phyloP scores from a whole-genome alignment of 2,888 invertebrate genomes.

The Kuschelorhynchus macadamiae region DNA sequence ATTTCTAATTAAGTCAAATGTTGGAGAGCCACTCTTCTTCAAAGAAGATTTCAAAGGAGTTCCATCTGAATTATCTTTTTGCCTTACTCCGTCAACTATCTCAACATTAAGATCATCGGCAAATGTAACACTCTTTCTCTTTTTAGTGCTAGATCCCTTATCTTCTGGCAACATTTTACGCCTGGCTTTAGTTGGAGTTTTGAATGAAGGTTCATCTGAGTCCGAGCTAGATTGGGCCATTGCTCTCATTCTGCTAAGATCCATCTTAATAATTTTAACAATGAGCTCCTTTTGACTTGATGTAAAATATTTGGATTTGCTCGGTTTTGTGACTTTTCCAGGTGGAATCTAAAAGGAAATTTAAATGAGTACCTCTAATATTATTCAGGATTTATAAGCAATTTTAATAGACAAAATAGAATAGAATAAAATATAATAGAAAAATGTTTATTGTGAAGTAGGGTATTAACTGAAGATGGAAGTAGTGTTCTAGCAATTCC shows the following conservation, averaged over 20 bases:
- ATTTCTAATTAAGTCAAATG: neutral
- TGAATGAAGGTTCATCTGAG: neutral
- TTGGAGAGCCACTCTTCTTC: constrained; percentile 3
- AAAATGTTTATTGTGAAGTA: no score
- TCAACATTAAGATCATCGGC: constrained; percentile 23
- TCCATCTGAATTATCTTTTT: neutral
- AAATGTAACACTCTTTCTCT: constrained; percentile 36
- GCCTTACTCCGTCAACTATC: neutral
- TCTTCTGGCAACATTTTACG: constrained; percentile 29
- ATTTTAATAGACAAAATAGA: no score
- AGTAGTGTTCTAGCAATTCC: no score
- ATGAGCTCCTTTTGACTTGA: constrained; percentile 15
- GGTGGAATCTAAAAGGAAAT: constrained; percentile 1
- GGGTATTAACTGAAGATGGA: no score
- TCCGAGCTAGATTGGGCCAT: neutral
- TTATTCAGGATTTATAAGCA: no score
- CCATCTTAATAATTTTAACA: constrained; percentile 15
- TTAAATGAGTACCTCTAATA: no score
- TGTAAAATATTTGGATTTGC: neutral
- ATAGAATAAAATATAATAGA: no score
- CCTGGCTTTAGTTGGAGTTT: constrained; percentile 36
- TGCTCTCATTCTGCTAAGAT: constrained; percentile 1
- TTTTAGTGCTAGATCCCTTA: constrained; percentile 11
- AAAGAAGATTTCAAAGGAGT: constrained; percentile 15
- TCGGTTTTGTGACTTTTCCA: constrained; percentile 1